Percentiles rank a stretch among this genome's conserved stretches.
Evolutionary conservation across 2,888 invertebrate species (phyloP).

Genomic region (Octonoba sinensis): DNA sequence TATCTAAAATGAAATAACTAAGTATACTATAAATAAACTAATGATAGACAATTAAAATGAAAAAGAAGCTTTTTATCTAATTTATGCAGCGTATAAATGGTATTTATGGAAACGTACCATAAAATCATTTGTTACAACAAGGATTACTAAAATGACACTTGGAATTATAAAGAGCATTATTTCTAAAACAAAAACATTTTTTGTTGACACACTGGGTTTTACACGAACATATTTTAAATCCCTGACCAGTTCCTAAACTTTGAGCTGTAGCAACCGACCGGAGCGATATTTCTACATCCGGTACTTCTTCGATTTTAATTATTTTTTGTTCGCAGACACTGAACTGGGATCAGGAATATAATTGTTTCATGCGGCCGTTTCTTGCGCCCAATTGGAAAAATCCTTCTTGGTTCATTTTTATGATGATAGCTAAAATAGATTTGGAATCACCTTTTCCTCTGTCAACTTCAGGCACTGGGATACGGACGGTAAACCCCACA

Average conservation of each 20-base stretch:
- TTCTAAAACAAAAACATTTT: too few species aligned
- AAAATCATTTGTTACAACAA: slow-evolving; percentile 35
- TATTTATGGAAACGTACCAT: slow-evolving; percentile 42
- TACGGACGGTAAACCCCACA: too few species aligned
- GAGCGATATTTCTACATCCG: slow-evolving; percentile 56
- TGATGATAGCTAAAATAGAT: too few species aligned
- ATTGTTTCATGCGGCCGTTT: too few species aligned
- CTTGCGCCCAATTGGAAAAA: too few species aligned
- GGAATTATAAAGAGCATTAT: too few species aligned
- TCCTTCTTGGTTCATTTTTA: too few species aligned
- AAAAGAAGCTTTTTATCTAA: slow-evolving; percentile 44
- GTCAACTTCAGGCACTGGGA: too few species aligned
- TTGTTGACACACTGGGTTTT: slow-evolving; percentile 52
- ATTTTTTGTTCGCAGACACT: slow-evolving; percentile 56
- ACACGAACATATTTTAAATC: slow-evolving; percentile 48
- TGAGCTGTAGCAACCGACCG: slow-evolving; percentile 53
- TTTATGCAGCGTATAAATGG: slow-evolving; percentile 42
- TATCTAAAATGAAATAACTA: too few species aligned
- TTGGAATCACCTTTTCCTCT: too few species aligned
- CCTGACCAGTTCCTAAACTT: slow-evolving; percentile 52
- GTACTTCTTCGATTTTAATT: slow-evolving; percentile 53
- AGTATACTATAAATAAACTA: too few species aligned
- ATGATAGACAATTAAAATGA: slow-evolving; percentile 46
- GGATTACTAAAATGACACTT: too few species aligned
- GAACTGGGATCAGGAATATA: slow-evolving; percentile 58